Evolutionary conservation across 2,888 invertebrate genomes (phyloP).

Genomic region (Lepas anatifera): DNA sequence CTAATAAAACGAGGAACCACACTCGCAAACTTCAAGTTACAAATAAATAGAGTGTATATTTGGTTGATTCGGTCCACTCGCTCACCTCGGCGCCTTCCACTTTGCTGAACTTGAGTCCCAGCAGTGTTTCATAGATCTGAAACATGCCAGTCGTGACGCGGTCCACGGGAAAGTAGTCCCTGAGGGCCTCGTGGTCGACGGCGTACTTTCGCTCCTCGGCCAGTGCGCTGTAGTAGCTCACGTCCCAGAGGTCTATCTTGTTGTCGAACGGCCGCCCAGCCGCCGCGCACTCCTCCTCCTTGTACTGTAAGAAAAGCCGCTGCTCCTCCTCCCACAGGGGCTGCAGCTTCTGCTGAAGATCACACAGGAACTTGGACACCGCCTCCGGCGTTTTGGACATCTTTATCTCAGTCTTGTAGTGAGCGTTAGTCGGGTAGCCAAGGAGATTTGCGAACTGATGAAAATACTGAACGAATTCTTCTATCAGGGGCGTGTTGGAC

Average conservation of each 20-base stretch:
- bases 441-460: constrained; percentile 37
- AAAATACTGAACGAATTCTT: constrained; percentile 36
- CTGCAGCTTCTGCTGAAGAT: constrained; percentile 34
- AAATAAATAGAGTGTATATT: too few species aligned
- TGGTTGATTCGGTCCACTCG: too few species aligned
- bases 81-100: constrained; percentile 31
- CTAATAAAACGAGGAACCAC: too few species aligned
- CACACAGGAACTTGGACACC: constrained; percentile 35
- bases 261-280: constrained; percentile 24
- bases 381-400: constrained; percentile 38
- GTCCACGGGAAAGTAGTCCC: constrained; percentile 37
- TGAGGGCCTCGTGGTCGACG: constrained; percentile 36
- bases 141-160: constrained; percentile 38
- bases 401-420: constrained; percentile 36
- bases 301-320: constrained; percentile 34
- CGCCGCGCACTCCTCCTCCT: constrained; percentile 36
- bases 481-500: constrained; percentile 37
- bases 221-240: constrained; percentile 37
- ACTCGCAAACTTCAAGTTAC: too few species aligned
- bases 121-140: constrained; percentile 38
- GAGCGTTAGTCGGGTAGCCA: constrained; percentile 37
- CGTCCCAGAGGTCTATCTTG: constrained; percentile 37
- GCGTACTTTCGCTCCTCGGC: constrained; percentile 38
- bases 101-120: constrained; percentile 35
- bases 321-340: constrained; percentile 35